Evolutionary conservation across 37 sponge, comb jelly and placozoan genomes (phyloP).

Genomic region (Ephydatia muelleri): DNA sequence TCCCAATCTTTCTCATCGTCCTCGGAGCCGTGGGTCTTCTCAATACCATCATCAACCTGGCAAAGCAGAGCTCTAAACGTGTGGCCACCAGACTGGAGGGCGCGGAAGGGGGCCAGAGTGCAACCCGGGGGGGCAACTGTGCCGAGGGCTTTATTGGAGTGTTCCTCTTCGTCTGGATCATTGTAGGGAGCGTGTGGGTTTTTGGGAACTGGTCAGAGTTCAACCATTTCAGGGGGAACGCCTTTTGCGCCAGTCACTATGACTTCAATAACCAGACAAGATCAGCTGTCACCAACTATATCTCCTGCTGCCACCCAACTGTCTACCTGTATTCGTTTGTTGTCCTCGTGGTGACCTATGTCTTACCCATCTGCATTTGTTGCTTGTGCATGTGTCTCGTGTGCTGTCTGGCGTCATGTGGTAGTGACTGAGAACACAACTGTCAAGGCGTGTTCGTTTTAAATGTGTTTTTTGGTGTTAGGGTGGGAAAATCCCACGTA

Average conservation of each 20-base stretch:
- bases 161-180: slow-evolving; percentile 72
- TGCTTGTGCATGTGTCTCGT: slow-evolving; percentile 24
- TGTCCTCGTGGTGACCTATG: slow-evolving; percentile 33
- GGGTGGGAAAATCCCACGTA: background rate
- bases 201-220: slow-evolving; percentile 20
- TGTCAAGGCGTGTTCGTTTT: background rate
- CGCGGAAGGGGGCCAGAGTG: background rate
- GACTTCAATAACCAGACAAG: background rate
- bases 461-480: background rate
- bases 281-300: background rate
- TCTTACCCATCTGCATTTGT: slow-evolving; percentile 9
- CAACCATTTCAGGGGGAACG: background rate
- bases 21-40: slow-evolving; percentile 53
- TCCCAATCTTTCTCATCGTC: slow-evolving; percentile 71
- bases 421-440: background rate
- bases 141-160: slow-evolving; percentile 33
- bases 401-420: background rate
- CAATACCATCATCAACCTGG: slow-evolving; percentile 32
- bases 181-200: slow-evolving; percentile 69
- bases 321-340: slow-evolving; percentile 54
- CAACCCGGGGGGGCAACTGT: slow-evolving; percentile 29
- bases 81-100: background rate
- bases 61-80: slow-evolving; percentile 13
- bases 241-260: background rate
- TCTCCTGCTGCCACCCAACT: slow-evolving; percentile 40